Conservation (phyloP, 2,888 invertebrate species). For the Cepaea hortensis region DNA sequence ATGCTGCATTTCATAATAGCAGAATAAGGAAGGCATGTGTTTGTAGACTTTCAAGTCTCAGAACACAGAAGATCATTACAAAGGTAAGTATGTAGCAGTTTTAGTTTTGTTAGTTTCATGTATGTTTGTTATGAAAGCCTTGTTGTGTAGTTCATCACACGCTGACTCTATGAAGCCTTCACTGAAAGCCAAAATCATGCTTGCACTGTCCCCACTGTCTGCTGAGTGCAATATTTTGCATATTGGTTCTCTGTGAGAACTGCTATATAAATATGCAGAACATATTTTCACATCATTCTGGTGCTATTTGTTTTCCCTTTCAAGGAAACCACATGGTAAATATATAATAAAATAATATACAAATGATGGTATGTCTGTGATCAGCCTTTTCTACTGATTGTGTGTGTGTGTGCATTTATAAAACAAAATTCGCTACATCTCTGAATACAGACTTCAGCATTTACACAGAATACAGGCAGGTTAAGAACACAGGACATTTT, state of each 20-base stretch:
- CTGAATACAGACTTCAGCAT: too few relatives aligned
- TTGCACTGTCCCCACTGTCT: background rate
- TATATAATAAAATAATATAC: background rate
- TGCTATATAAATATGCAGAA: background rate
- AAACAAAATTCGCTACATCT: too few relatives aligned
- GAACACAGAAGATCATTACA: too few relatives aligned
- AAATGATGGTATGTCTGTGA: too few relatives aligned
- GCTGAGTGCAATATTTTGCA: slow-evolving; percentile 5
- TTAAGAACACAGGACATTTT: too few relatives aligned
- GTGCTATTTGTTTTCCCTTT: background rate
- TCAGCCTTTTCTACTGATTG: too few relatives aligned
- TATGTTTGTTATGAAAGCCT: background rate
- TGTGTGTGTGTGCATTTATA: too few relatives aligned
- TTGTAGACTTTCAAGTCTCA: too few relatives aligned
- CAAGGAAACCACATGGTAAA: background rate
- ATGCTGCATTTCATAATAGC: too few relatives aligned
- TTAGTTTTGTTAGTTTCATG: background rate
- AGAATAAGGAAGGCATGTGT: too few relatives aligned
- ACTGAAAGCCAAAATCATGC: background rate
- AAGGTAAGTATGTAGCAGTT: too few relatives aligned
- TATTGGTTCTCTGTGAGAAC: background rate
- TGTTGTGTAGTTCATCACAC: background rate
- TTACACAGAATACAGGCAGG: too few relatives aligned
- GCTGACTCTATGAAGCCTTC: slow-evolving; percentile 2
- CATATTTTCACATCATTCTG: slow-evolving; percentile 7